Percentiles rank a stretch among this genome's conserved stretches.
Evolutionary conservation across 2,888 invertebrate genomes (phyloP).

Genomic region (Ditula angustiorana): DNA sequence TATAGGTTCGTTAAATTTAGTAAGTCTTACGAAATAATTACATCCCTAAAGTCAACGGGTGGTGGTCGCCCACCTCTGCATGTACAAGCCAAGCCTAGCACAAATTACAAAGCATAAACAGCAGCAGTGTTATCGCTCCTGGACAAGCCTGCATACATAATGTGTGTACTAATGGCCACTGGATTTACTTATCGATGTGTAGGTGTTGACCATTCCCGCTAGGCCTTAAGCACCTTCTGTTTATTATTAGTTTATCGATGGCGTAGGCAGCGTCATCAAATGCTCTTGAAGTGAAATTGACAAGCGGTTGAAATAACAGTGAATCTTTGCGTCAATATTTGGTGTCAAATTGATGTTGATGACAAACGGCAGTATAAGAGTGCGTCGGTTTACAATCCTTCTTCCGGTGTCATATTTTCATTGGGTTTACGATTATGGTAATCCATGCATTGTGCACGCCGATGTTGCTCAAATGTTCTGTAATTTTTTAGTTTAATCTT

Average conservation of each 20-base stretch:
- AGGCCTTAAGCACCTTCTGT: conserved; percentile 31
- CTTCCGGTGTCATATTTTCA: neutral
- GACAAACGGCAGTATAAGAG: conserved; percentile 8
- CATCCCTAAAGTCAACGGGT: neutral
- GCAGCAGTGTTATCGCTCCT: conserved; percentile 37
- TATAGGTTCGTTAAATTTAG: no score
- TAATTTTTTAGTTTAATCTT: no score
- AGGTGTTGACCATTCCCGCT: conserved; percentile 37
- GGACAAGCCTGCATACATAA: conserved; percentile 39
- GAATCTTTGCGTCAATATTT: conserved; percentile 34
- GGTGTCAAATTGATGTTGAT: conserved; percentile 20
- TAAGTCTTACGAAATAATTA: no score
- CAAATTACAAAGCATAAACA: conserved; percentile 28
- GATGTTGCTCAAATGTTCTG: no score
- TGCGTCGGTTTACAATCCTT: neutral
- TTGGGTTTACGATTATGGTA: neutral
- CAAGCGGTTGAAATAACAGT: conserved; percentile 32
- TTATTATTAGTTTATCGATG: conserved; percentile 49
- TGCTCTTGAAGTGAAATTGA: conserved; percentile 37
- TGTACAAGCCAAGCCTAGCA: conserved; percentile 9
- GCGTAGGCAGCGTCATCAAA: conserved; percentile 56
- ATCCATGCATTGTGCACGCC: no score
- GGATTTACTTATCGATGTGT: conserved; percentile 33
- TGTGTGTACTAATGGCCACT: conserved; percentile 34
- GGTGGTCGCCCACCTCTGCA: neutral